Percentiles rank a stretch among this genome's conserved stretches.
Conservation (phyloP, 1,140 invertebrate species). For the Chironomus tepperi region DNA sequence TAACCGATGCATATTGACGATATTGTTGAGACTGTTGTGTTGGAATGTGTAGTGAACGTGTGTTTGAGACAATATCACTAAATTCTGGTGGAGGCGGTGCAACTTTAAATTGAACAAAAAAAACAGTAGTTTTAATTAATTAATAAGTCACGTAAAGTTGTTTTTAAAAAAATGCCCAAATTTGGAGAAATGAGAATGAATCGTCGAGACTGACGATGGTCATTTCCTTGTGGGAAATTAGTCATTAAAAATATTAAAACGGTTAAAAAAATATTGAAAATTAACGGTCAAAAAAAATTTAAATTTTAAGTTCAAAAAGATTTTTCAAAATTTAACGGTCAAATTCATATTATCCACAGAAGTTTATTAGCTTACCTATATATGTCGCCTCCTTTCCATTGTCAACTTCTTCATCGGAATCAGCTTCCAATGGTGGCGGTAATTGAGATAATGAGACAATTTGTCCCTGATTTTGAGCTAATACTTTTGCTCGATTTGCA, state of each 20-base stretch:
- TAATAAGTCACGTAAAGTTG: constrained; percentile 32
- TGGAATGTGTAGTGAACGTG: constrained; percentile 22
- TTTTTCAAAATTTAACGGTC: too few relatives aligned
- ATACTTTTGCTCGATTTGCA: constrained; percentile 39
- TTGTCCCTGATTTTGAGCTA: constrained; percentile 41
- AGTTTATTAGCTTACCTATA: background rate
- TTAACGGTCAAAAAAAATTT: too few relatives aligned
- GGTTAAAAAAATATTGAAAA: too few relatives aligned
- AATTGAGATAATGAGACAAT: constrained; percentile 69
- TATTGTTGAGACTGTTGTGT: constrained; percentile 42
- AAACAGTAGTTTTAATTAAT: background rate
- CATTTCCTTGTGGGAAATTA: too few relatives aligned
- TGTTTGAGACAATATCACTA: constrained; percentile 34
- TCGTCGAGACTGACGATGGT: too few relatives aligned
- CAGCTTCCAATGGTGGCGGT: constrained; percentile 70
- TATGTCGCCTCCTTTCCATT: constrained; percentile 24
- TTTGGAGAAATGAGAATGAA: too few relatives aligned
- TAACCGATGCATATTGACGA: constrained; percentile 25
- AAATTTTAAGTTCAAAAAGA: too few relatives aligned
- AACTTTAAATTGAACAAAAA: constrained; percentile 38
- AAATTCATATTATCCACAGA: too few relatives aligned
- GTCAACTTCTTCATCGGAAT: constrained; percentile 45
- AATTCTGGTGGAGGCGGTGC: constrained; percentile 74
- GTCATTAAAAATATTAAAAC: too few relatives aligned
- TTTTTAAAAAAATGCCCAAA: constrained; percentile 24